These are phyloP conservation scores for Homalodisca vitripennis DNA, from an alignment of 1,140 invertebrate species.

Conservation along the genomic window DNA sequence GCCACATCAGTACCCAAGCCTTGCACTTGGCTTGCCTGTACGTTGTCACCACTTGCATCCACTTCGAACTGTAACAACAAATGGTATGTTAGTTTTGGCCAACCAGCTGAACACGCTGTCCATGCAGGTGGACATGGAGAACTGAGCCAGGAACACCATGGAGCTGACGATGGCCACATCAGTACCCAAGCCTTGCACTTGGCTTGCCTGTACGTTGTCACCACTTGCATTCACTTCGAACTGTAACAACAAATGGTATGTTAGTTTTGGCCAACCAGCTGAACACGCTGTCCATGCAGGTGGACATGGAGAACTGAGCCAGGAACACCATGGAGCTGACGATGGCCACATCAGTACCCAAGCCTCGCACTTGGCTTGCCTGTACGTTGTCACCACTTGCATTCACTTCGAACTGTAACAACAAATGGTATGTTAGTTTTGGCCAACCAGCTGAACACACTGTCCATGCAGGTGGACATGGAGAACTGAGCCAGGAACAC, in stretches of 20 bases:
- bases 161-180: conserved; percentile 91
- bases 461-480: conserved; percentile 82
- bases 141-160: conserved; percentile 95
- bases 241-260: conserved; percentile 53
- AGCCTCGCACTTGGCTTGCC: conserved; percentile 65
- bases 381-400: conserved; percentile 53
- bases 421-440: conserved; percentile 55
- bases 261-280: conserved; percentile 67
- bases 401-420: conserved; percentile 62
- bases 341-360: conserved; percentile 92
- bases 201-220: conserved; percentile 50
- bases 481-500: conserved; percentile 94
- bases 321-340: conserved; percentile 95
- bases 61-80: conserved; percentile 64
- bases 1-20: conserved; percentile 93
- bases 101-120: conserved; percentile 77
- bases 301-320: conserved; percentile 86
- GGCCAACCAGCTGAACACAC: conserved; percentile 71
- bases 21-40: conserved; percentile 57
- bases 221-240: conserved; percentile 61
- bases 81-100: conserved; percentile 60
- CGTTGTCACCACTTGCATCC: conserved; percentile 53
- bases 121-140: conserved; percentile 82
- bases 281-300: conserved; percentile 84
- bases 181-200: conserved; percentile 84